Evolutionary conservation across 2,113 vertebrate genomes (phyloP), one percentile per base, ranked within the genome.

Genomic region (Acrocephalus arundinaceus): DNA sequence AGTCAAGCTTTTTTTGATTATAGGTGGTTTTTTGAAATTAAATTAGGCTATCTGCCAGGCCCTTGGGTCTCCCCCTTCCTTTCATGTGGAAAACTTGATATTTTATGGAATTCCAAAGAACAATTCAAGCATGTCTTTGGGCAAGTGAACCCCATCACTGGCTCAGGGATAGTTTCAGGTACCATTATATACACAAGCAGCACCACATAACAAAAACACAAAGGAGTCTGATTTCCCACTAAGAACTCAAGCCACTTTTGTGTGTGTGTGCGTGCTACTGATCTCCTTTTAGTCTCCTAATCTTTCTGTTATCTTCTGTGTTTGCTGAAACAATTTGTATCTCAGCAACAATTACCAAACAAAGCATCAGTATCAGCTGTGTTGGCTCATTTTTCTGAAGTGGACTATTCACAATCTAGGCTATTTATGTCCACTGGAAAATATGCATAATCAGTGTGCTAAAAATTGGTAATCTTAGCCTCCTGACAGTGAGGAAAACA

Each of bases 261-360:
- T 46, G 20, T 23, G 20, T 62, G 4, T 48, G 3, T 51, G 25
- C 46, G 25, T 85, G 51, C 85, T 91, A 51, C 78, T 74, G 51
- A 80, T 90, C 74, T 87, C 78, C 54, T 90, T 93, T 89, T 54
- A 92, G 66, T 51, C 66, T n/a, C 54, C 24, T 87, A 87, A 89
- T 87, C 89, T 94, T 81, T 81, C 71, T 46, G 78, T 88, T 97
- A 94, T 91, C 95, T 92, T 87, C 85, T 85, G 31, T 92, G 86
- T 93, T 94, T 90, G 87, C 79, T 88, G 75, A 90, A 93, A 96
- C 91, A 95, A 76, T 80, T 55, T 91, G 93, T 96, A 93, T 91
- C 95, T 83, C 85, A 90, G 95, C 95, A 97, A 95, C 94, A 80
- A 95, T 85, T 87, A 90, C 93, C 82, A 97, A 95, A 96, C 93